phyloP scores from a whole-genome alignment of 2,797 vertebrate species.

The Nasua narica region DNA sequence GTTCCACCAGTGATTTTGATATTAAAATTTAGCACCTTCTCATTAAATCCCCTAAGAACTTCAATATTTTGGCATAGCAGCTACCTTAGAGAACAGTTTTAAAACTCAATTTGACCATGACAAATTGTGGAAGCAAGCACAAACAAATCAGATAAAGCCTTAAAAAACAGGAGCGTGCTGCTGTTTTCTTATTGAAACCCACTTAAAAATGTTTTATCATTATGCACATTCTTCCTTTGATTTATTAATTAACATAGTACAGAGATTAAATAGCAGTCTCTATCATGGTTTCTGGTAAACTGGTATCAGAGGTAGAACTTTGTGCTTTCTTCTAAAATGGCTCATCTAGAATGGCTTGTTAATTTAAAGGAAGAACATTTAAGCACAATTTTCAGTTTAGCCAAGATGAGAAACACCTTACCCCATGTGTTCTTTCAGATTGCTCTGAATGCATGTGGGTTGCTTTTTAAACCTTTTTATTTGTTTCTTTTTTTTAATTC shows the following conservation, averaged over 20 bases:
- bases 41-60: slow-evolving; percentile 51
- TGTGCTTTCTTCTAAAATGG: background rate
- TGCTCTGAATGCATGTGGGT: background rate
- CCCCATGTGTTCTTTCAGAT: background rate
- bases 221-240: background rate
- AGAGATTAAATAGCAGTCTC: background rate
- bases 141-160: slow-evolving; percentile 35
- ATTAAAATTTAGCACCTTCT: slow-evolving; percentile 62
- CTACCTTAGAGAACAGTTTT: slow-evolving; percentile 51
- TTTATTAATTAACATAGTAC: slow-evolving; percentile 13
- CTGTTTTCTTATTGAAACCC: background rate
- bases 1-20: slow-evolving; percentile 52
- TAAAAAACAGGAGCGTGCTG: background rate
- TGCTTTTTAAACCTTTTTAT: background rate
- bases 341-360: background rate
- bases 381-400: slow-evolving; percentile 16
- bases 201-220: background rate
- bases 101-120: slow-evolving; percentile 55
- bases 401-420: background rate
- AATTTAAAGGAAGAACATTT: background rate
- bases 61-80: slow-evolving; percentile 51
- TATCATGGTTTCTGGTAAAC: background rate
- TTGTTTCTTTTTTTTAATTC: slow-evolving; percentile 5
- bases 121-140: slow-evolving; percentile 38
- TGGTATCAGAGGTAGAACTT: background rate